Evolutionary conservation across 2,888 invertebrate genomes (phyloP).

Genomic region (Nemurella pictetii): DNA sequence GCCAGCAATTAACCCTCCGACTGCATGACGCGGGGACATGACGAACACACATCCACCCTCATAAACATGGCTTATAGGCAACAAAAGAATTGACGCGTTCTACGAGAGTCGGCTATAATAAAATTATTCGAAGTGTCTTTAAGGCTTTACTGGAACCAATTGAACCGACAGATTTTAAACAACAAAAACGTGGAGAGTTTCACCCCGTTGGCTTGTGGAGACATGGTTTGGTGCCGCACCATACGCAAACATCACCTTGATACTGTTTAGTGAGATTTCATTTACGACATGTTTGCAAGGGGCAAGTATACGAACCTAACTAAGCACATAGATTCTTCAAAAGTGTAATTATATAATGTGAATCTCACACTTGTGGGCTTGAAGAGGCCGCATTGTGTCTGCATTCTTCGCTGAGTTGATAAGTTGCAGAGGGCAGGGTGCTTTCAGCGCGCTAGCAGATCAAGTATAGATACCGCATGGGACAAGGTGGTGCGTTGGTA

Average conservation of each 20-base stretch:
- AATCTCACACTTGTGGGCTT: not conserved
- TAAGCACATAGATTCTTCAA: not conserved
- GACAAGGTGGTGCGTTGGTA: too few relatives aligned
- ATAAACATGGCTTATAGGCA: not conserved
- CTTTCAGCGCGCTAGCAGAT: not conserved
- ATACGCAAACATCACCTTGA: not conserved
- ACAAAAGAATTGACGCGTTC: not conserved
- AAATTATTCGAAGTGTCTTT: not conserved
- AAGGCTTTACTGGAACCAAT: not conserved
- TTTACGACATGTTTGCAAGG: slow-evolving; percentile 12
- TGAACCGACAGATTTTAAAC: not conserved
- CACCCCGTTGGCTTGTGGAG: not conserved
- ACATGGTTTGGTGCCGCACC: not conserved
- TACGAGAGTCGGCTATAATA: not conserved
- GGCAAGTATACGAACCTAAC: not conserved
- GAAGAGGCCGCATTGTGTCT: not conserved
- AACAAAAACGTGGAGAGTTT: not conserved
- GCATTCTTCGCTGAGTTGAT: not conserved
- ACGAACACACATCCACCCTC: not conserved
- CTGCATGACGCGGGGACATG: not conserved
- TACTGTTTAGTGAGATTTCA: not conserved
- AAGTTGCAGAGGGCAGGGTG: not conserved
- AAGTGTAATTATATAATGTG: not conserved
- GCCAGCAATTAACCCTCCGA: not conserved
- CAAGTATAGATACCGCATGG: too few relatives aligned